Base-by-base conservation (phyloP, 2,888 invertebrate genomes). In the Neoaliturus tenellus region DNA sequence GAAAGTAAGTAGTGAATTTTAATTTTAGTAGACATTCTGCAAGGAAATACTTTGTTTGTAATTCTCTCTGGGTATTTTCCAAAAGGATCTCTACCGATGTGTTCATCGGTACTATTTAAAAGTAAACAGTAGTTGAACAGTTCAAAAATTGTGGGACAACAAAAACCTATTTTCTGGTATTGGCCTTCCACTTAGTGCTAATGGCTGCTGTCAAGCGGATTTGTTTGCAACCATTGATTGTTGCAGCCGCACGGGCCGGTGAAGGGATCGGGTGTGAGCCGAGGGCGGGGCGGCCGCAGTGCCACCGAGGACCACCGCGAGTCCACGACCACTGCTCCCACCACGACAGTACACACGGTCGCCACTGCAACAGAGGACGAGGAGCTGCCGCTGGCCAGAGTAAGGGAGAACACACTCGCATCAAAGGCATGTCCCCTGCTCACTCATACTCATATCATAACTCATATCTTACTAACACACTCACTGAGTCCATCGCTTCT, bases 361-460 rank as follows among this genome's bases (percentile, higher is more conserved):
- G 35, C 51, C 25, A 55, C 81, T 23, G 28, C 69, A 10, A 51
- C 80, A 25, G 87, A 87, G 14, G 87, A 87, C 73, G 86, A 87
- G 25, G 86, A 87, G 71, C 78, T 88, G 33, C 87, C 88, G 71
- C 84, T 88, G 80, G 87, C 87, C n/a, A 86, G 86, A 86, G 87
- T 87, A 86, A 87, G 87, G 81, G 87, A 87, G 78, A 83, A 83
- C 58, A 85, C 86, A 83, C 83, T 86, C 82, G 87, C 87, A 55
- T 81, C 81, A 78, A 87, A 87, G 87, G 87, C 87, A 87, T 87
- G 87, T 87, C 25, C 62, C 28, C 28, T 31, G 51, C 51, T 23
- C 23, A 23, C 51, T 23, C 51, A 23, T 10, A 23, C 4, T 4
- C 51, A 51, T 51, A 10, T 23, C 51, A 14, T 23, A 51, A 51